phyloP scores from a whole-genome alignment of 1,140 invertebrate genomes.

The Pseudomyrmex cubaensis region DNA sequence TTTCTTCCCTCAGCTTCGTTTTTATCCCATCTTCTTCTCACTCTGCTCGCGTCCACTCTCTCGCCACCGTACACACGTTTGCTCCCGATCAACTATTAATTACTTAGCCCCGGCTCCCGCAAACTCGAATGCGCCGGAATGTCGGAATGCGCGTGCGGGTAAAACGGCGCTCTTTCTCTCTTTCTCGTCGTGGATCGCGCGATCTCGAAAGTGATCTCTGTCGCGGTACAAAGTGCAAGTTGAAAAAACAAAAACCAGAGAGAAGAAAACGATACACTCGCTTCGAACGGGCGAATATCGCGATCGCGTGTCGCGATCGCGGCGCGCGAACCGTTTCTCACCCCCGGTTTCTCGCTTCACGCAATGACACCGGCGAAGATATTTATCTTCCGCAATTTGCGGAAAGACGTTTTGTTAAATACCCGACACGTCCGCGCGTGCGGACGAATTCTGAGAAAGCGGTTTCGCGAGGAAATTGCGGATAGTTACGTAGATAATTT shows the following conservation, averaged over 20 bases:
- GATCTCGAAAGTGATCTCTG: conserved; percentile 34
- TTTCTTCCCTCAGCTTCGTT: conserved; percentile 3
- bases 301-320: conserved; percentile 44
- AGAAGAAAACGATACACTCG: neutral
- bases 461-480: neutral
- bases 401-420: conserved; percentile 40
- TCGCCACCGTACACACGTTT: conserved; percentile 62
- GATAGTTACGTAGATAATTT: neutral
- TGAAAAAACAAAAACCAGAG: neutral
- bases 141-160: conserved; percentile 69
- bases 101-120: conserved; percentile 64
- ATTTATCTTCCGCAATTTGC: conserved; percentile 39
- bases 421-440: conserved; percentile 3
- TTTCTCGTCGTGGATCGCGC: neutral
- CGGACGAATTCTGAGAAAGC: conserved; percentile 4
- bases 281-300: conserved; percentile 17
- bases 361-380: conserved; percentile 22
- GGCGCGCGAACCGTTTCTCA: conserved; percentile 15
- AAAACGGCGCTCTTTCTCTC: conserved; percentile 31
- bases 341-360: conserved; percentile 23
- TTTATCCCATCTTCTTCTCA: neutral
- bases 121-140: conserved; percentile 57
- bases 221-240: conserved; percentile 25
- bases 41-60: conserved; percentile 12
- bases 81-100: conserved; percentile 75